A percentile compares a stretch with the other conserved stretches of the same genome.
Evolutionary conservation across 1,140 invertebrate genomes (phyloP).

Genomic region (Calephelis nemesis): DNA sequence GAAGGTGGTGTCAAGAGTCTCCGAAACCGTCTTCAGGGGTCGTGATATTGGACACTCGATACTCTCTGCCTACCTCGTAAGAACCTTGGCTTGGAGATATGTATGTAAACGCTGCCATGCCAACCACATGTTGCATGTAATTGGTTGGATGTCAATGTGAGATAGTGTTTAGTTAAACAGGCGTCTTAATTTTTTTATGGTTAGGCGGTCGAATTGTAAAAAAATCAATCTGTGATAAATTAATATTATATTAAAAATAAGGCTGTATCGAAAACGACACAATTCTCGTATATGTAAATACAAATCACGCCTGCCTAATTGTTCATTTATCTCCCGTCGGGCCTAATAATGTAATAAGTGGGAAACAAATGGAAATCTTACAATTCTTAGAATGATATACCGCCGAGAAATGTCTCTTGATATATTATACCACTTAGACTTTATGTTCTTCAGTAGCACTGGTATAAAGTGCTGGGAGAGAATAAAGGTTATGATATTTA

Average conservation of each 20-base stretch:
- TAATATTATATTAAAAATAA: background rate
- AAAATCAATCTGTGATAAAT: too few species aligned
- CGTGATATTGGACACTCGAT: too few species aligned
- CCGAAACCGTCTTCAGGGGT: too few species aligned
- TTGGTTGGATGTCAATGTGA: too few species aligned
- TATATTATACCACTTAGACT: constrained; percentile 48
- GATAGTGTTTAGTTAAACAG: too few species aligned
- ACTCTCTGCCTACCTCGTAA: too few species aligned
- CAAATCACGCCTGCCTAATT: constrained; percentile 5
- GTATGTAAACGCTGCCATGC: too few species aligned
- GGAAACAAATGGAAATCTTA: constrained; percentile 21
- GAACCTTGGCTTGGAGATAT: too few species aligned
- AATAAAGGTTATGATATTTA: constrained; percentile 16
- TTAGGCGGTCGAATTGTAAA: too few species aligned
- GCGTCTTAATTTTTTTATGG: too few species aligned
- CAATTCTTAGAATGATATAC: constrained; percentile 6
- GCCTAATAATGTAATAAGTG: constrained; percentile 15
- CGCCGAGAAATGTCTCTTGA: constrained; percentile 37
- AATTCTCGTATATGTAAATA: constrained; percentile 3
- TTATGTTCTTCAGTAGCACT: constrained; percentile 54
- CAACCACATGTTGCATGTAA: too few species aligned
- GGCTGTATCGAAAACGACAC: background rate
- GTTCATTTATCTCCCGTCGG: constrained; percentile 19
- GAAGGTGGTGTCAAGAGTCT: too few species aligned
- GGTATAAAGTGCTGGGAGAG: constrained; percentile 34